phyloP scores from a whole-genome alignment of 1,140 invertebrate species.

The Liolophura sinensis region DNA sequence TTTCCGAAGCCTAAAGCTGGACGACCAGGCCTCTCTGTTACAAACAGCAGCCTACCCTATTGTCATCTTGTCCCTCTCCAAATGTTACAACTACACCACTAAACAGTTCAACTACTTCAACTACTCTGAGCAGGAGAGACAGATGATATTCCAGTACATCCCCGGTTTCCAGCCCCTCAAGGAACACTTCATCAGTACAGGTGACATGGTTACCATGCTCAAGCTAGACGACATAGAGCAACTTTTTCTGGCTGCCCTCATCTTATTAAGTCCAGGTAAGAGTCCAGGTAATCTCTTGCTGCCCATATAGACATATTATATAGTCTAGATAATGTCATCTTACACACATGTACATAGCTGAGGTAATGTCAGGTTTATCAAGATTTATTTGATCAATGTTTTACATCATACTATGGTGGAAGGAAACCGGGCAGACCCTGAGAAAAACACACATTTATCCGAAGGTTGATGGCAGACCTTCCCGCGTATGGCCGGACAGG shows the following conservation, averaged over 20 bases:
- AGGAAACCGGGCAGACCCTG: no score
- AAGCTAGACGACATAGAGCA: slow-evolving; percentile 30
- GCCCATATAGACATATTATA: no score
- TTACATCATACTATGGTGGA: no score
- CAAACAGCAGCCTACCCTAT: slow-evolving; percentile 37
- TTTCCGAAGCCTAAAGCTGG: slow-evolving; percentile 29
- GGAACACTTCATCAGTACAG: slow-evolving; percentile 34
- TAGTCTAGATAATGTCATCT: no score
- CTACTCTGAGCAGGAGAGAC: slow-evolving; percentile 27
- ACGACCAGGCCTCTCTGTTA: slow-evolving; percentile 36
- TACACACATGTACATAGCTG: no score
- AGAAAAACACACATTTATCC: no score
- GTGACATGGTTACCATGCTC: slow-evolving; percentile 30
- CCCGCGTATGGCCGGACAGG: no score
- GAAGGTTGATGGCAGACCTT: no score
- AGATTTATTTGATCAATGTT: no score
- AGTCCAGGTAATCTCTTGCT: no score
- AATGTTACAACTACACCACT: slow-evolving; percentile 28
- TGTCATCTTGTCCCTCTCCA: slow-evolving; percentile 30
- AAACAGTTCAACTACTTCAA: slow-evolving; percentile 43
- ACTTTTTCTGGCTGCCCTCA: slow-evolving; percentile 30
- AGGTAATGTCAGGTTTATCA: no score
- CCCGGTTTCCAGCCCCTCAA: slow-evolving; percentile 28
- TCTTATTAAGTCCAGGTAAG: slow-evolving; percentile 31
- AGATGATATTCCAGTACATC: slow-evolving; percentile 28